These are phyloP conservation scores for Porites lutea DNA, from an alignment of 64 coral and sea anemone species.

Conservation along the genomic window DNA sequence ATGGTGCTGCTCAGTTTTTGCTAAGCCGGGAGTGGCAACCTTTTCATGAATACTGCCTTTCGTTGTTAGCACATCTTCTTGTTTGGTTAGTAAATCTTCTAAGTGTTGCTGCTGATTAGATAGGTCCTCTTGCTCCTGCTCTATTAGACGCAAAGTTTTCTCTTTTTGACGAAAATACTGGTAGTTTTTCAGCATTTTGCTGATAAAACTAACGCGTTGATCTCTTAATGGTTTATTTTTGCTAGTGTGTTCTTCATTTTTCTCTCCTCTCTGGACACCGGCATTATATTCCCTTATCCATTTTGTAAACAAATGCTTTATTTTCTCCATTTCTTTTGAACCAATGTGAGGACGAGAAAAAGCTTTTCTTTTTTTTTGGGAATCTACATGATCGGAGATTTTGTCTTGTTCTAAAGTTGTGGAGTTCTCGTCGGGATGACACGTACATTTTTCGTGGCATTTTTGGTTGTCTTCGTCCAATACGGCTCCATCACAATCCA, in stretches of 20 bases:
- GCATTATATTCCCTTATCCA: conserved; percentile 27
- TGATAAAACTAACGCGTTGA: conserved; percentile 23
- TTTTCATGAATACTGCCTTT: background rate
- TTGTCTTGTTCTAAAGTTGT: background rate
- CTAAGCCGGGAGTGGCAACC: background rate
- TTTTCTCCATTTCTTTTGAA: conserved; percentile 13
- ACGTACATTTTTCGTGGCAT: conserved; percentile 59
- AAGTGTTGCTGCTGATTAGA: conserved; percentile 40
- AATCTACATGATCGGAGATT: background rate
- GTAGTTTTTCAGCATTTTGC: conserved; percentile 66
- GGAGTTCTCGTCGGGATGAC: conserved; percentile 29
- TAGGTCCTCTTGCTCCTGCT: conserved; percentile 23
- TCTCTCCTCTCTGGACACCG: background rate
- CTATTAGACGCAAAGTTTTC: conserved; percentile 6
- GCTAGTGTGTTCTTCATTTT: background rate
- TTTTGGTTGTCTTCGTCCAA: background rate
- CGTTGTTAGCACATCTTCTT: background rate
- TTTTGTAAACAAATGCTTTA: conserved; percentile 37
- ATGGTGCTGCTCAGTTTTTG: background rate
- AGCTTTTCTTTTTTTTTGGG: background rate
- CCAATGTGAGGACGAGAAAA: conserved; percentile 12
- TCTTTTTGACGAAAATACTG: conserved; percentile 56
- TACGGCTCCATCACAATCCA: conserved; percentile 32
- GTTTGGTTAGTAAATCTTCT: conserved; percentile 25
- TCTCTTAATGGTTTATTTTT: background rate